phyloP scores from a whole-genome alignment of 1,140 invertebrate species.

The Dysdera silvatica region DNA sequence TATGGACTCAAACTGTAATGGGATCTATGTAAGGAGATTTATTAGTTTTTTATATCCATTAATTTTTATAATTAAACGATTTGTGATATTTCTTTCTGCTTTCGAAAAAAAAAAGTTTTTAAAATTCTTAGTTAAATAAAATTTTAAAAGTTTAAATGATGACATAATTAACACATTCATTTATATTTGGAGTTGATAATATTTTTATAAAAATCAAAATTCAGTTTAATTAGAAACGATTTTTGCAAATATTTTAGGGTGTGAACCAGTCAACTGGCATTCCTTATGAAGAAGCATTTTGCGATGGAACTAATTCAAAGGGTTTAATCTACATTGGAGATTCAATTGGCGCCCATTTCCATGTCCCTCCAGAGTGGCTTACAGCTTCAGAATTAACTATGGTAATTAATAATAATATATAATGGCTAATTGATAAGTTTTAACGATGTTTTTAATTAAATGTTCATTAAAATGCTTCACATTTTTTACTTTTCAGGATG shows the following conservation, averaged over 20 bases:
- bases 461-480: slow-evolving; percentile 2
- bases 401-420: slow-evolving; percentile 31
- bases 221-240: neutral
- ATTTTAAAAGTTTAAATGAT: too few species aligned
- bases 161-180: neutral
- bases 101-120: neutral
- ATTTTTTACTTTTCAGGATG: slow-evolving; percentile 33
- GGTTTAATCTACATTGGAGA: slow-evolving; percentile 50
- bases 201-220: neutral
- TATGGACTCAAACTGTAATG: slow-evolving; percentile 50
- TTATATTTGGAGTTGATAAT: neutral
- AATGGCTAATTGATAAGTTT: neutral
- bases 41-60: neutral
- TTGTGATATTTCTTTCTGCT: slow-evolving; percentile 1
- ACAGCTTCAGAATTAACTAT: slow-evolving; percentile 40
- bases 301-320: slow-evolving; percentile 38
- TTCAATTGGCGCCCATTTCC: slow-evolving; percentile 51
- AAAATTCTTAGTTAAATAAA: too few species aligned
- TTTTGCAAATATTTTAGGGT: slow-evolving; percentile 34
- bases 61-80: slow-evolving; percentile 7
- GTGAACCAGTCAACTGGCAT: slow-evolving; percentile 36
- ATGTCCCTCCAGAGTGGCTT: slow-evolving; percentile 48
- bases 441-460: slow-evolving; percentile 2
- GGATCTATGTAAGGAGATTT: slow-evolving; percentile 43
- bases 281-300: slow-evolving; percentile 46